Evolutionary conservation across 2,113 vertebrate species (phyloP), one percentile per base, ranked within the genome.

Genomic region (Heliornis fulica): DNA sequence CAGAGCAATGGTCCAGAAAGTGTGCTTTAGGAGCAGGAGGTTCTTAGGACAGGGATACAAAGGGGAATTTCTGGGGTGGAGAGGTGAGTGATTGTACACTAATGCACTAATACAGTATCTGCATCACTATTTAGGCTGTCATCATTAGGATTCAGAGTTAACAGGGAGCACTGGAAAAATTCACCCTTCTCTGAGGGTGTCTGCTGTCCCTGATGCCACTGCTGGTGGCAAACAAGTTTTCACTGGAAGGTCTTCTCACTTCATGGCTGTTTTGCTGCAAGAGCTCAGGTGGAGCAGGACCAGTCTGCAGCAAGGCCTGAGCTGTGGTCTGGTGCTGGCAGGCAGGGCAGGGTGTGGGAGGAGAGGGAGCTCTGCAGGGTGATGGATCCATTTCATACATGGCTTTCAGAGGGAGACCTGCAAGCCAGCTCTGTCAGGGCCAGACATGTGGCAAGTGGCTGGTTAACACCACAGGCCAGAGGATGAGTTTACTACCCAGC

Each of bases 361-460:
- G 51, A 85, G 36, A 74, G 7, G 15, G 22, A 40, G 32, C 28
- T 40, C 57, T 50, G 26, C 26, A 45, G 18, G 16, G 12, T 32
- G 59, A 11, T 11, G 20, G 36, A 29, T 60, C 29, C 50, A 23
- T 34, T 25, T 36, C 86, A 29, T 64, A 29, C 26, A 34, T 2
- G 2, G 38, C 54, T 75, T 56, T 83, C 19, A 28, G 45, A 45
- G 45, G 20, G 7, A 41, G 12, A 48, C 28, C 41, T 31, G 41
- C 0, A 1, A 3, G 15, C 74, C 1, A 5, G 40, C 61, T 28
- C 10, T 31, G 23, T 1, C 9, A 7, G 32, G 21, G 13, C 26
- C 48, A 54, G n/a, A 65, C 5, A 14, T 3, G 2, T 26, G 25
- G 40, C 18, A 16, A 34, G 25, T 25, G 34, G 46, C 31, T 15